Evolutionary conservation across 2,888 invertebrate genomes (phyloP).

Genomic region (Toxonevra muliebris): DNA sequence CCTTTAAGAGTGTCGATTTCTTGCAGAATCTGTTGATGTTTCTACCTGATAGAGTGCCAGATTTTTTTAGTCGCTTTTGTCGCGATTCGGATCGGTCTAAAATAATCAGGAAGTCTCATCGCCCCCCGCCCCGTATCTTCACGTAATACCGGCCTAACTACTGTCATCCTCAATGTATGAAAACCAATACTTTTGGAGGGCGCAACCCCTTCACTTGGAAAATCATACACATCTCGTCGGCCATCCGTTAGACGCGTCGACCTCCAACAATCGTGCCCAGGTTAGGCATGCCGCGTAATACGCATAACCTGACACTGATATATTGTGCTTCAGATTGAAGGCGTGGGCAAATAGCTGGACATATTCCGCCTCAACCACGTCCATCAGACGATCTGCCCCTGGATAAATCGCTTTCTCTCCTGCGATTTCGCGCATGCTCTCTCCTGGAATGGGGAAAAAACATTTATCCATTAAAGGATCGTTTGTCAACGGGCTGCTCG

Average conservation of each 20-base stretch:
- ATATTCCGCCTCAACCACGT: background rate
- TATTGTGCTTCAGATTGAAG: background rate
- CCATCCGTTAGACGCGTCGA: background rate
- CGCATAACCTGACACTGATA: background rate
- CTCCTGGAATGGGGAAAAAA: background rate
- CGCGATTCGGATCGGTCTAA: no score
- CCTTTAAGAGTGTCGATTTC: no score
- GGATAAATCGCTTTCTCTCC: background rate
- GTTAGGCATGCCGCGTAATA: background rate
- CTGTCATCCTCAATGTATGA: background rate
- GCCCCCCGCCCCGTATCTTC: no score
- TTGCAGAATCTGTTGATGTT: no score
- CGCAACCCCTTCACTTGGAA: background rate
- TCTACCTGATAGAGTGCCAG: no score
- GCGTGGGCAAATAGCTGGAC: background rate
- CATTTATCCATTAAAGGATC: background rate
- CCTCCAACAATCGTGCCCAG: background rate
- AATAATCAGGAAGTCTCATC: no score
- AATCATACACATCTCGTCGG: background rate
- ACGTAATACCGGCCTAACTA: no score
- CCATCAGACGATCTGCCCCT: background rate
- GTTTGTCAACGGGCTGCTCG: background rate
- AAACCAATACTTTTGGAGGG: conserved; percentile 1
- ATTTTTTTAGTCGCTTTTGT: no score
- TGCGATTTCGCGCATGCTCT: background rate